Base-by-base conservation (phyloP, 2,888 invertebrate species). In the Tolmerus cingulatus region DNA sequence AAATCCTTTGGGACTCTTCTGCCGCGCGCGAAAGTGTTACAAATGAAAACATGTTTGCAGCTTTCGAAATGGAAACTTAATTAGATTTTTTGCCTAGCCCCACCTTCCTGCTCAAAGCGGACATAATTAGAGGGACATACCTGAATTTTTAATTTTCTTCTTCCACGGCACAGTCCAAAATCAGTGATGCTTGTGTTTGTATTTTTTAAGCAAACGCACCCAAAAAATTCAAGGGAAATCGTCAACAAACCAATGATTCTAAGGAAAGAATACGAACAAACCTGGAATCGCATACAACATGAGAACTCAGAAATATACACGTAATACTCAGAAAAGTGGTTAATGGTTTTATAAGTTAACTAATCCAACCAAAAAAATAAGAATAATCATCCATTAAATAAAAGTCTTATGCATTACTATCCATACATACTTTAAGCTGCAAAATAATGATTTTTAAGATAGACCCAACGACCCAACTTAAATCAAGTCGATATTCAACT, bases 11-110 rank as follows among this genome's bases (percentile, higher is more conserved):
- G 27, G 27, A 66, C 23, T 27, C 66, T 23, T 66, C 66, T 66
- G 12, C 66, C 27, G 66, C 66, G 8, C 23, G 66, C 27, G 66
- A 66, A 66, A 66, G 66, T 66, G 66, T 78, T 78, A 79, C 79
- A 51, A 79, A 79, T 46, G 51, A 51, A 79, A 79, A 79, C 79
- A 34, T 79, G 79, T 51, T 79, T 79, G 27, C 30, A 79, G 51
- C 79, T 79, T 79, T 79, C 51, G 51, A 79, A 79, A 79, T 79
- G 79, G 79, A 51, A 79, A 79, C 79, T 79, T 79, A 79, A 79
- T 79, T 79, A 79, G 51, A 79, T 79, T 79, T 51, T 78, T 40
- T 79, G 5, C 27, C 9, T 51, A 16, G 51, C n/a, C 51, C 51
- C 16, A n/a, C n/a, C 19, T 51, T 19, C 19, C n/a, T 7, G 7